Base-by-base conservation (phyloP, 2,888 invertebrate genomes). In the Leptopilina syphax region DNA sequence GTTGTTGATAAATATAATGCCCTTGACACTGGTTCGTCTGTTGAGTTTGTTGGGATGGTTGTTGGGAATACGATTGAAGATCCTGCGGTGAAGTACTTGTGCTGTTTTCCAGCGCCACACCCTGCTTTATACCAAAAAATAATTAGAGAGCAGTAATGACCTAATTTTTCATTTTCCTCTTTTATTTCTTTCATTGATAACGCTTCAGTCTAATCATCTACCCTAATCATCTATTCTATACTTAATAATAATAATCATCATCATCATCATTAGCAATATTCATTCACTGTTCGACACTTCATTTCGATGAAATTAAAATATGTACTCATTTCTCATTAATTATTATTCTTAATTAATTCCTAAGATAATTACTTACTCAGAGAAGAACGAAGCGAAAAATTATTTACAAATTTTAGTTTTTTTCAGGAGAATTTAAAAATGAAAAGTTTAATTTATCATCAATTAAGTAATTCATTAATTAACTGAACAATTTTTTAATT, bases 101-200 rank as follows among this genome's bases (percentile, higher is more conserved):
- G 88, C 93, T 94, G 90, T 95, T 95, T 88, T 96, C 95, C 92
- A 95, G 87, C 84, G 93, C 92, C 85, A 94, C 92, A 86, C 93
- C 93, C 94, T 94, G 92, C 85, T 91, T 89, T 83, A 89, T 85
- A 73, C 66, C 80, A 76, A 80, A 54, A 44, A 79, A 77, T 47
- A 9, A 82, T 80, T 81, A 81, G 80, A 7, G 66, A 57, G 24
- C n/a, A 41, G 67, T 60, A 18, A 63, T 76, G 54, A 70, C 34
- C 54, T 70, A 70, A 54, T 70, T 70, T 27, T 68, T 47, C 47
- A 44, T 68, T 18, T 68, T 47, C 50, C 10, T 24, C 6, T 50
- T 18, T 68, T 12, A 44, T 70, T 50, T 70, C 24, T 47, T 70
- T 54, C 54, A 27, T 34, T 54, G 6, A 54, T 13, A 34, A 65